Evolutionary conservation across 2,888 invertebrate species (phyloP).

Genomic region (Lasius platythorax): DNA sequence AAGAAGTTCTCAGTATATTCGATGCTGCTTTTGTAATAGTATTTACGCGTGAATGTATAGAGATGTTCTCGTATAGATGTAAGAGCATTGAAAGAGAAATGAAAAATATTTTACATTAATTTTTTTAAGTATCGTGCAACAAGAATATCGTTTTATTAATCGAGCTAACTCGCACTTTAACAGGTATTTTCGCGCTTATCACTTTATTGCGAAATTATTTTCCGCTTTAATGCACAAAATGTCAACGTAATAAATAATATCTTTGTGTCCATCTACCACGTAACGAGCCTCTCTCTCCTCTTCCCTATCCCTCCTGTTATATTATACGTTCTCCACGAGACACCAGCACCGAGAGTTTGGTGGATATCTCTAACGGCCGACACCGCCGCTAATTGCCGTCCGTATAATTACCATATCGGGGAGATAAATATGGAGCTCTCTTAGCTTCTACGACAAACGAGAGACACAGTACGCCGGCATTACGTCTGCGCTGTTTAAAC

Average conservation of each 20-base stretch:
- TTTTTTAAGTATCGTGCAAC: neutral
- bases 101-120: neutral
- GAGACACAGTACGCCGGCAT: constrained; percentile 62
- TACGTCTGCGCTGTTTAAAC: constrained; percentile 55
- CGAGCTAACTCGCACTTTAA: constrained; percentile 3
- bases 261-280: constrained; percentile 63
- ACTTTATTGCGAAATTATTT: constrained; percentile 34
- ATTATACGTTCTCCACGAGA: constrained; percentile 30
- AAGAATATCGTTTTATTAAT: neutral
- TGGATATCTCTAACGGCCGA: constrained; percentile 71
- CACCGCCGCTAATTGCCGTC: constrained; percentile 77
- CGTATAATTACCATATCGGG: constrained; percentile 80
- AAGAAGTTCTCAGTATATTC: constrained; percentile 37
- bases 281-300: constrained; percentile 54
- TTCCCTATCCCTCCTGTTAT: constrained; percentile 47
- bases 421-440: constrained; percentile 78
- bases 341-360: constrained; percentile 56
- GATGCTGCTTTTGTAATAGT: neutral
- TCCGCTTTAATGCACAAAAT: constrained; percentile 16
- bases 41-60: neutral
- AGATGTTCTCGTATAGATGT: neutral
- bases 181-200: constrained; percentile 3
- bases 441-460: constrained; percentile 63
- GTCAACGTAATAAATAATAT: constrained; percentile 69
- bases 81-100: neutral